Conservation (phyloP, 2,113 vertebrate species). For the Ascaphus truei region DNA sequence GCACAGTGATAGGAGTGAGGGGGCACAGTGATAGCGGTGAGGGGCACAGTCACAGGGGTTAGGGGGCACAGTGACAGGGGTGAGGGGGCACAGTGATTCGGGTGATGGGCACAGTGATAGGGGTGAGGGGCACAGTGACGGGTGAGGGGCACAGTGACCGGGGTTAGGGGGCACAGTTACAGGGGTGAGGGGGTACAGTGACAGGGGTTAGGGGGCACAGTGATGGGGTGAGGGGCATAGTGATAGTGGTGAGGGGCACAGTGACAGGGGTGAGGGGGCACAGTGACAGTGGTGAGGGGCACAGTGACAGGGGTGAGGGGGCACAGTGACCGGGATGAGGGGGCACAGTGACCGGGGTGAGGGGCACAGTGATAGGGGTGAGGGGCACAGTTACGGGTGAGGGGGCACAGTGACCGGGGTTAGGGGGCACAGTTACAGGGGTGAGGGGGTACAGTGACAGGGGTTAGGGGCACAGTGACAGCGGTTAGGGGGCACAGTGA, state of each 20-base stretch:
- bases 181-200: not conserved
- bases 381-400: too few species aligned
- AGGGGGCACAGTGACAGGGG: not conserved
- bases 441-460: too few species aligned
- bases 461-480: too few species aligned
- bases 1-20: not conserved
- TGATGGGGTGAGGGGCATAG: not conserved
- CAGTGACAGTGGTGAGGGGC: too few species aligned
- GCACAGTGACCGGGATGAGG: too few species aligned
- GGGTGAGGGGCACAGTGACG: not conserved
- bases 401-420: too few species aligned
- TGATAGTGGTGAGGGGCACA: not conserved
- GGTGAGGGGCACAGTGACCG: not conserved
- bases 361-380: not conserved
- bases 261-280: fast-evolving
- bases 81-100: not conserved
- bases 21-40: not conserved
- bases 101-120: not conserved
- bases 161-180: not conserved
- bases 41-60: not conserved
- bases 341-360: not conserved
- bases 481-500: too few species aligned
- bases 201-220: not conserved
- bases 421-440: too few species aligned
- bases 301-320: not conserved